phyloP scores from a whole-genome alignment of 2,113 vertebrate species.

The Pteropus alecto region DNA sequence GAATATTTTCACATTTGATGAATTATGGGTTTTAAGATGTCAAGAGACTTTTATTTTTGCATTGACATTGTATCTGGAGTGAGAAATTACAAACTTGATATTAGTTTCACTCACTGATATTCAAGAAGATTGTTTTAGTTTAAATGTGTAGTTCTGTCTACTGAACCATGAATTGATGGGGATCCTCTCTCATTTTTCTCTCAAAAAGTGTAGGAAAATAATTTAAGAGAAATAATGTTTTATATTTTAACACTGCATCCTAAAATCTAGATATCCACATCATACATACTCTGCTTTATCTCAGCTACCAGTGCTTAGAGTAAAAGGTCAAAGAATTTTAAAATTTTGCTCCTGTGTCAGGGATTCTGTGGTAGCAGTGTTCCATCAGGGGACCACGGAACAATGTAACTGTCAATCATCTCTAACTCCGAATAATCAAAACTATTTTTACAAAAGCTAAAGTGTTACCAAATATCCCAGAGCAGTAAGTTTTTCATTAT shows the following conservation, averaged over 20 bases:
- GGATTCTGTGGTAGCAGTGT: background rate
- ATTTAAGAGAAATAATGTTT: background rate
- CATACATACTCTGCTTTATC: background rate
- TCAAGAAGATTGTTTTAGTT: background rate
- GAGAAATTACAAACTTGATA: background rate
- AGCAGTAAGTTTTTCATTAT: background rate
- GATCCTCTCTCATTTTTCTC: background rate
- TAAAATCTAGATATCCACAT: background rate
- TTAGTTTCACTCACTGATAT: background rate
- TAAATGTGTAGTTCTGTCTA: background rate
- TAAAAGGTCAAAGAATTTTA: background rate
- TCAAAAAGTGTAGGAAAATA: background rate
- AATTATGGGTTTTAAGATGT: background rate
- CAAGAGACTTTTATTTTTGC: background rate
- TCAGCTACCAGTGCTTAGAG: background rate
- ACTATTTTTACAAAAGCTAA: background rate
- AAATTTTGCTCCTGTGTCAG: background rate
- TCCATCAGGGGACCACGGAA: background rate
- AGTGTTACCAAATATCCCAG: background rate
- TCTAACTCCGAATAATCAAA: background rate
- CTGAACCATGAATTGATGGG: background rate
- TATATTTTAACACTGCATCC: background rate
- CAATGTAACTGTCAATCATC: background rate
- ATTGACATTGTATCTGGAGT: background rate
- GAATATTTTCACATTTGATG: background rate